Evolutionary conservation across 2,797 vertebrate species (phyloP).

Genomic region (Acrocephalus scirpaceus): DNA sequence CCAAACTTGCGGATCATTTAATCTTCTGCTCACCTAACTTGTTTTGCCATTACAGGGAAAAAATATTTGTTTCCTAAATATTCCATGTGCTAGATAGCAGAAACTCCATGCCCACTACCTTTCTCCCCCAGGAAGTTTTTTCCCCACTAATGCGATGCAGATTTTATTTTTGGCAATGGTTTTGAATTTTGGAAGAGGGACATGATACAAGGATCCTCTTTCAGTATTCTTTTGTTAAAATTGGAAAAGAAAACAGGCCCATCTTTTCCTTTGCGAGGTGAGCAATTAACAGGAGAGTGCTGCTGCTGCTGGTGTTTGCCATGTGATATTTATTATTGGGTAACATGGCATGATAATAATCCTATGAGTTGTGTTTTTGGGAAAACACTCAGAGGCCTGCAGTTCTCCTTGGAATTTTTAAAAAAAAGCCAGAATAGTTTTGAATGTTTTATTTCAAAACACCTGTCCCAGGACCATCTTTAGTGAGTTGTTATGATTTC

Average conservation of each 20-base stretch:
- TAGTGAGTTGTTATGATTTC: background rate
- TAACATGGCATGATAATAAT: background rate
- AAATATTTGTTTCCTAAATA: constrained; percentile 46
- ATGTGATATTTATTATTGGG: background rate
- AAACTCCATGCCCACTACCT: background rate
- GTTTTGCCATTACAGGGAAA: background rate
- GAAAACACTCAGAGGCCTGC: background rate
- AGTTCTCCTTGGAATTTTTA: background rate
- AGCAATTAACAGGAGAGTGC: background rate
- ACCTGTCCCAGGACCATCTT: background rate
- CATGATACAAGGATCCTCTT: background rate
- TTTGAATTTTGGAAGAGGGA: constrained; percentile 3
- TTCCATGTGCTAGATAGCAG: background rate
- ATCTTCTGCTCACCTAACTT: constrained; percentile 18
- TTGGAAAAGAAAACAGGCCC: background rate
- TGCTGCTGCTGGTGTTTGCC: background rate
- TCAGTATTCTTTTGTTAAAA: background rate
- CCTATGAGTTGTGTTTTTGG: background rate
- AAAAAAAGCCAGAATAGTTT: background rate
- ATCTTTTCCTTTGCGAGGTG: background rate
- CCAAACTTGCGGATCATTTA: background rate
- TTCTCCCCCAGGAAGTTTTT: background rate
- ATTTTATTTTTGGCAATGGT: background rate
- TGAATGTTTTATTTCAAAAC: background rate
- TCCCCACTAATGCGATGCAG: background rate